A percentile compares a stretch with the other conserved stretches of the same genome.
Evolutionary conservation across 1,140 invertebrate species (phyloP).

Genomic region (Macrobrachium rosenbergii): DNA sequence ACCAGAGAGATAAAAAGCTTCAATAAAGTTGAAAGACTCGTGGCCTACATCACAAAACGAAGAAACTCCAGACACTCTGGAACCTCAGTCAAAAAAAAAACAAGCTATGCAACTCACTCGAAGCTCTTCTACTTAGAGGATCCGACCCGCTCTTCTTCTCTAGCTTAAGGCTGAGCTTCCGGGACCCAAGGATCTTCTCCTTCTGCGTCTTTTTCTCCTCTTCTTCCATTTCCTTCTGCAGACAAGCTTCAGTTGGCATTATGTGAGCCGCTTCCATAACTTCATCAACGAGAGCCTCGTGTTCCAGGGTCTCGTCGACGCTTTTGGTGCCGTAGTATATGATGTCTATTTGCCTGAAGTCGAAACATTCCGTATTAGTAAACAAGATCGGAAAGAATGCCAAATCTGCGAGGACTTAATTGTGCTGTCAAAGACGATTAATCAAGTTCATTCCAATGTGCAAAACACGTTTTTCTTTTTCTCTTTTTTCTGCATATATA

Average conservation of each 20-base stretch:
- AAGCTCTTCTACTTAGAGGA: not conserved
- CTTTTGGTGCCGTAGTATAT: conserved; percentile 46
- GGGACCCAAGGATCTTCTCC: not conserved
- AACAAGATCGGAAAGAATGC: too few species aligned
- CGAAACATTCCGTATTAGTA: not conserved
- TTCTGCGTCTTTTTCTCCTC: not conserved
- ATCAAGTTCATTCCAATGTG: too few species aligned
- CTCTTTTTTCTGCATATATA: too few species aligned
- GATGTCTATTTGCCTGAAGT: conserved; percentile 40
- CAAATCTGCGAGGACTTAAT: too few species aligned
- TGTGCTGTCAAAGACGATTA: too few species aligned
- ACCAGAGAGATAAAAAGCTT: too few species aligned
- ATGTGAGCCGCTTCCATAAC: conserved; percentile 39
- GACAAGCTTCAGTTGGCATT: not conserved
- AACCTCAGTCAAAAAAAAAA: too few species aligned
- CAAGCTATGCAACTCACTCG: too few species aligned
- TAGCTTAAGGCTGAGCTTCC: not conserved
- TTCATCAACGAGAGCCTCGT: conserved; percentile 39
- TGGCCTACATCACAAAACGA: too few species aligned
- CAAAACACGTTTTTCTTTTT: too few species aligned
- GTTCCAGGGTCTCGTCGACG: conserved; percentile 34
- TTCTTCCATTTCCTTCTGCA: not conserved
- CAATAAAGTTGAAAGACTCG: too few species aligned
- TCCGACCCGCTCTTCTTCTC: not conserved
- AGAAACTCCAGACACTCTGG: too few species aligned